Conservation (phyloP, 2,888 invertebrate genomes). For the Philaethria dido region DNA sequence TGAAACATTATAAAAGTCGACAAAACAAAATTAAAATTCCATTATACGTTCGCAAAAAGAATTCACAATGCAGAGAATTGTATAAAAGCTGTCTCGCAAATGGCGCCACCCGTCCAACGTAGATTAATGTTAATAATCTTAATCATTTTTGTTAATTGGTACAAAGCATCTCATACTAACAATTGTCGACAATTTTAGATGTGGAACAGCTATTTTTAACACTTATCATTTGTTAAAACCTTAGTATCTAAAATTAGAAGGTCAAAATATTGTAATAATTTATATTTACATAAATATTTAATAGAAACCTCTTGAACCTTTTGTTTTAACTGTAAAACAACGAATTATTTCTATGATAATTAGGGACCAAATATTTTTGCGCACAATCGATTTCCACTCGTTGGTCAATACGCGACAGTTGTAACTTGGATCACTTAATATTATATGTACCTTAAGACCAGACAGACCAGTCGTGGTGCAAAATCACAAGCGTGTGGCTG, state of each 20-base stretch:
- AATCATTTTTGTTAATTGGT: constrained; percentile 73
- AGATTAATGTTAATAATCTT: constrained; percentile 65
- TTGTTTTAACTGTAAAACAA: too few relatives aligned
- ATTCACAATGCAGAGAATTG: constrained; percentile 29
- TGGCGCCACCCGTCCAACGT: constrained; percentile 64
- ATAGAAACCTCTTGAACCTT: too few relatives aligned
- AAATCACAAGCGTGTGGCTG: too few relatives aligned
- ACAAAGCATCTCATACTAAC: constrained; percentile 59
- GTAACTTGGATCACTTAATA: too few relatives aligned
- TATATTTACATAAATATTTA: neutral
- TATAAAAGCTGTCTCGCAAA: constrained; percentile 33
- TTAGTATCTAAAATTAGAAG: constrained; percentile 11
- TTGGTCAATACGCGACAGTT: too few relatives aligned
- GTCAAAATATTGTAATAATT: neutral
- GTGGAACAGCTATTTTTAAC: constrained; percentile 69
- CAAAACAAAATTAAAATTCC: constrained; percentile 27
- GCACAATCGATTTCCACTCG: too few relatives aligned
- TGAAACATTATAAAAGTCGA: neutral
- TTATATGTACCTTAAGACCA: too few relatives aligned
- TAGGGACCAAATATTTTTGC: too few relatives aligned
- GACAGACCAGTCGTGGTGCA: too few relatives aligned
- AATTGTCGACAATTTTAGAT: constrained; percentile 69
- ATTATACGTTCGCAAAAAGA: constrained; percentile 33
- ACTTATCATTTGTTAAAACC: constrained; percentile 41
- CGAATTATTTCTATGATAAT: too few relatives aligned